Evolutionary conservation across 2,113 vertebrate genomes (phyloP).

Genomic region (Pleuronectes platessa): DNA sequence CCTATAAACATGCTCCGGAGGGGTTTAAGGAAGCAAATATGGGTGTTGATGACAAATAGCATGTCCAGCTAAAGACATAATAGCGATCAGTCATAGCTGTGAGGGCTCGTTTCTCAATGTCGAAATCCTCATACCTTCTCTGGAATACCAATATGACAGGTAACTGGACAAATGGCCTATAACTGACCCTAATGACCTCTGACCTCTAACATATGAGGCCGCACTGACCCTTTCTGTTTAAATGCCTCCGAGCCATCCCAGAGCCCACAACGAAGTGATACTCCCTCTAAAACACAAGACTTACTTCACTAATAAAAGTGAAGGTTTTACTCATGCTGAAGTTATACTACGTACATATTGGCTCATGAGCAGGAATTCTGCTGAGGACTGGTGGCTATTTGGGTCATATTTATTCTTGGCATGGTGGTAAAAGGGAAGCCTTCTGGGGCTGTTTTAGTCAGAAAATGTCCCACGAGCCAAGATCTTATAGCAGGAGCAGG

Average conservation of each 20-base stretch:
- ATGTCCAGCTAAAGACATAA: not conserved
- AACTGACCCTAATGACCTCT: constrained; percentile 39
- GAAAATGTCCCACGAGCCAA: constrained; percentile 54
- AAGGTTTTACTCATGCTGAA: constrained; percentile 3
- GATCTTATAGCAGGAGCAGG: constrained; percentile 57
- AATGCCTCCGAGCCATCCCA: constrained; percentile 37
- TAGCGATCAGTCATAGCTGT: not conserved
- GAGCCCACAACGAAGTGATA: constrained; percentile 28
- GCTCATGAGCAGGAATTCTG: constrained; percentile 18
- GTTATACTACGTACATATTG: not conserved
- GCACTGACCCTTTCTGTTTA: constrained; percentile 27
- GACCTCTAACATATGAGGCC: constrained; percentile 40
- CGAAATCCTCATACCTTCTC: not conserved
- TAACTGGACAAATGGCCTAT: constrained; percentile 11
- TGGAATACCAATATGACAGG: constrained; percentile 9
- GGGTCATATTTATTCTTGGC: constrained; percentile 68
- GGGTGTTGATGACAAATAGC: constrained; percentile 1
- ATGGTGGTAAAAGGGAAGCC: constrained; percentile 53
- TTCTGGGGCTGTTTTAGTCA: constrained; percentile 54
- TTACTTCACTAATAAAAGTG: not conserved
- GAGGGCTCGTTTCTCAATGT: not conserved
- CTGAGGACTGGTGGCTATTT: constrained; percentile 40
- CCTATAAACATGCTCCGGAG: not conserved
- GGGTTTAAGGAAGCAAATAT: not conserved
- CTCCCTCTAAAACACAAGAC: constrained; percentile 26